Evolutionary conservation across 1,140 invertebrate species (phyloP).

Genomic region (Zaprionus lachaisei): DNA sequence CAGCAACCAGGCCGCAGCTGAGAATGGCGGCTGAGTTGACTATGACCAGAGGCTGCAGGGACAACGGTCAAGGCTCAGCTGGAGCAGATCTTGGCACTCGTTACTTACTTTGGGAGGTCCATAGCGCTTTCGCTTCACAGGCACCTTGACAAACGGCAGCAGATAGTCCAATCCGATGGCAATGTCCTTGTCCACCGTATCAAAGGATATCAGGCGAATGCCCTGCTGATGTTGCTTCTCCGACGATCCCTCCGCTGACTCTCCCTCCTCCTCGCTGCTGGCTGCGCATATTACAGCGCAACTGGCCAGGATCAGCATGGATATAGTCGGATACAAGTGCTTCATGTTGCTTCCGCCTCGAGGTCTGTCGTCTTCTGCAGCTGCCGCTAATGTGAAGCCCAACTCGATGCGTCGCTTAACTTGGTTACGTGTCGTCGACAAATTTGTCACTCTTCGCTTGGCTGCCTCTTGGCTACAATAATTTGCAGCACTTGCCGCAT

Average conservation of each 20-base stretch:
- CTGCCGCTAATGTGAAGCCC: slow-evolving; percentile 44
- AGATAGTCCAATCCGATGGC: slow-evolving; percentile 69
- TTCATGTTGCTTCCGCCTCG: slow-evolving; percentile 57
- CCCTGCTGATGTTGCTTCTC: slow-evolving; percentile 33
- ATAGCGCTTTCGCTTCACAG: slow-evolving; percentile 59
- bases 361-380: slow-evolving; percentile 30
- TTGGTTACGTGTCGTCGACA: slow-evolving; percentile 24
- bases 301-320: slow-evolving; percentile 34
- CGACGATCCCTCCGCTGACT: slow-evolving; percentile 7
- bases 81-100: neutral
- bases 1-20: slow-evolving; percentile 63
- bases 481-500: slow-evolving; percentile 43
- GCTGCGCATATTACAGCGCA: slow-evolving; percentile 38
- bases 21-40: slow-evolving; percentile 69
- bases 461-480: slow-evolving; percentile 56
- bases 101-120: slow-evolving; percentile 54
- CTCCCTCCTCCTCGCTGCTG: slow-evolving; percentile 13
- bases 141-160: slow-evolving; percentile 74
- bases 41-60: slow-evolving; percentile 53
- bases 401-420: slow-evolving; percentile 26
- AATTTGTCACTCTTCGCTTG: slow-evolving; percentile 47
- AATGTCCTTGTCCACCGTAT: slow-evolving; percentile 62
- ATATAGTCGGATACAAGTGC: slow-evolving; percentile 12
- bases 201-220: slow-evolving; percentile 63
- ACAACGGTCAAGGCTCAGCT: neutral